A percentile compares a stretch with the other conserved stretches of the same genome.
Conservation (phyloP, 2,797 vertebrate species). For the Sternotherus odoratus region DNA sequence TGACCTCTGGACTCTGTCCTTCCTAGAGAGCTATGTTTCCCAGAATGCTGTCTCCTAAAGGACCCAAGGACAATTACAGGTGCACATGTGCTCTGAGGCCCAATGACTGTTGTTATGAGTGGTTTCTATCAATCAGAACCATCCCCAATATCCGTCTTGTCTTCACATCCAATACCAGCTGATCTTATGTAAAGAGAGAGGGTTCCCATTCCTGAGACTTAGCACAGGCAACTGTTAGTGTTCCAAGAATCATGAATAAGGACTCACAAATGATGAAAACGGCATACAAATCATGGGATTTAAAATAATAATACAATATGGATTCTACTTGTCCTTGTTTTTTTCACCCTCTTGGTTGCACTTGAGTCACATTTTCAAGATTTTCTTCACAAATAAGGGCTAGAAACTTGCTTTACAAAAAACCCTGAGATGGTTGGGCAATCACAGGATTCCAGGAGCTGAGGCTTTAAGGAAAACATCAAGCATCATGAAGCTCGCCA, state of each 20-base stretch:
- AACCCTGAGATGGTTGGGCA: background rate
- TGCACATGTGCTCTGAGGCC: background rate
- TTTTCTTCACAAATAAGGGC: background rate
- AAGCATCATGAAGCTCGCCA: background rate
- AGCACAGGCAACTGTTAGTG: background rate
- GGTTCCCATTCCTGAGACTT: background rate
- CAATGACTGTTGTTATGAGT: background rate
- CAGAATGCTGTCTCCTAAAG: background rate
- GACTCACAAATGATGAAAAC: background rate
- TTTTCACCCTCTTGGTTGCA: background rate
- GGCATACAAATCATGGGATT: background rate
- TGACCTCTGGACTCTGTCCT: background rate
- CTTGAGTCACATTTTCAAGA: background rate
- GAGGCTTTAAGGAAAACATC: background rate
- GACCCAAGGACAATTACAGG: background rate
- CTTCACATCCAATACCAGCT: background rate
- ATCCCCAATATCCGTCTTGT: background rate
- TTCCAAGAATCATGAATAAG: background rate
- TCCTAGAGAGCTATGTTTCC: background rate
- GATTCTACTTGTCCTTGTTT: background rate
- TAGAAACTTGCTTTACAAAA: background rate
- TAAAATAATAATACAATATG: background rate
- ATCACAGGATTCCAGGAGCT: background rate
- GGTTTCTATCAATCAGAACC: background rate
- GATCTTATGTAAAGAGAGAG: background rate